Conservation (phyloP, 2,888 invertebrate genomes). For the Hemithea aestivaria region DNA sequence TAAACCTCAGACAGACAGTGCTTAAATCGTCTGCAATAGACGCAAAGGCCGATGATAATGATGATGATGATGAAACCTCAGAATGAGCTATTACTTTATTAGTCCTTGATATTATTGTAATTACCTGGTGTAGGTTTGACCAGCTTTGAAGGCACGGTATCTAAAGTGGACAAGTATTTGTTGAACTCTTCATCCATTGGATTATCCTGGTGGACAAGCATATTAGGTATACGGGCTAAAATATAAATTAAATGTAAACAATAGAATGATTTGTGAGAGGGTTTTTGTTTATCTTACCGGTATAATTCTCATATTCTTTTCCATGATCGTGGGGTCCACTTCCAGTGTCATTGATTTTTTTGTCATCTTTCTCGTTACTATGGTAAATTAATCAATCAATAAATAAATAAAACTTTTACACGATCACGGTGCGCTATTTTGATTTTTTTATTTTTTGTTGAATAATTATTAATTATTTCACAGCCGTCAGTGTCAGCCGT, state of each 20-base stretch:
- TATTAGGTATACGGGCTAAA: too few species aligned
- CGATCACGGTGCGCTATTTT: too few species aligned
- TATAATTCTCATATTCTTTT: constrained; percentile 75
- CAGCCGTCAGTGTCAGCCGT: too few species aligned
- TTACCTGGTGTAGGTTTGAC: constrained; percentile 85
- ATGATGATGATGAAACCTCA: too few species aligned
- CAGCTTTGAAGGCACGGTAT: constrained; percentile 78
- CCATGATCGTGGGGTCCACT: constrained; percentile 79
- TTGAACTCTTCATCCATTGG: constrained; percentile 80
- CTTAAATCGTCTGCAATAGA: too few species aligned
- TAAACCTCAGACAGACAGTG: too few species aligned
- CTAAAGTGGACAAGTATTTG: constrained; percentile 72
- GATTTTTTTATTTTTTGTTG: too few species aligned
- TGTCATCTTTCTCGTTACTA: constrained; percentile 52
- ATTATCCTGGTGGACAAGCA: constrained; percentile 61
- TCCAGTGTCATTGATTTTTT: constrained; percentile 78
- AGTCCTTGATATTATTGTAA: too few species aligned
- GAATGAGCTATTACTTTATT: too few species aligned
- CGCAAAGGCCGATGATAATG: too few species aligned
- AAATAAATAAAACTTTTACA: too few species aligned
- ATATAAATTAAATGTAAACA: constrained; percentile 19
- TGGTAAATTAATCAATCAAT: constrained; percentile 19
- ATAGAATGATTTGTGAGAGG: constrained; percentile 2
- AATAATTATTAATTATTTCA: too few species aligned
- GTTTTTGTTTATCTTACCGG: constrained; percentile 39